Evolutionary conservation across 2,888 invertebrate species (phyloP), one percentile per base, ranked within the genome.

Genomic region (Amorpha juglandis): DNA sequence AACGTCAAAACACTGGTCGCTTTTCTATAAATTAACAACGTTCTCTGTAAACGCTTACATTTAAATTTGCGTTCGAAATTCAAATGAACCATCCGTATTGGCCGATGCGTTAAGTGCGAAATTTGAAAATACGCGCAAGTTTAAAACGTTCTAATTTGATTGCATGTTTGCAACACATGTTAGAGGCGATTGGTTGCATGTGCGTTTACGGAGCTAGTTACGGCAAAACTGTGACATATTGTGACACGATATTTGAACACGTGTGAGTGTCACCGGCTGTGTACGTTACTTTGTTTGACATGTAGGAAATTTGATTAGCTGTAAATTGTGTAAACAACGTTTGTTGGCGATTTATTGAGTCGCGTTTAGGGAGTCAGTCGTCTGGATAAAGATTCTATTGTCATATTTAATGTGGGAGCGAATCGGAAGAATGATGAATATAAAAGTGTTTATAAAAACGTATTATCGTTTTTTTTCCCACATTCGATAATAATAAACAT

Each of bases 161-260:
- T 64, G 47, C 47, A 48, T 35, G 47, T 35, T n/a, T 47, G 55
- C 64, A n/a, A n/a, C n/a, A n/a, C n/a, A n/a, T n/a, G n/a, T n/a
- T n/a, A n/a, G n/a, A 21, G 45, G 66, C 51, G 62, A 66, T 63
- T 42, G 63, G 21, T 52, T 45, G 45, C 63, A 63, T 35, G 66
- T 63, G 66, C 66, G 66, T 63, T 66, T 63, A 66, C 62, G 62
- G 62, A 50, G 53, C 47, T 62, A 48, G 62, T 51, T 65, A 52
- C 62, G 52, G 58, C 58, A 19, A 16, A 42, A 64, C 63, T 16
- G 52, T 66, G 66, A 66, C 47, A 66, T 66, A 66, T 66, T 42
- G 66, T 45, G 47, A 63, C 63, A 66, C 35, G 53, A 14, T 21
- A 27, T 35, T 11, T 63, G 52, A 35, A 66, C 66, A n/a, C n/a